These are phyloP conservation scores for Tonatia bakeri DNA, from an alignment of 2,113 vertebrate genomes.

Conservation along the genomic window DNA sequence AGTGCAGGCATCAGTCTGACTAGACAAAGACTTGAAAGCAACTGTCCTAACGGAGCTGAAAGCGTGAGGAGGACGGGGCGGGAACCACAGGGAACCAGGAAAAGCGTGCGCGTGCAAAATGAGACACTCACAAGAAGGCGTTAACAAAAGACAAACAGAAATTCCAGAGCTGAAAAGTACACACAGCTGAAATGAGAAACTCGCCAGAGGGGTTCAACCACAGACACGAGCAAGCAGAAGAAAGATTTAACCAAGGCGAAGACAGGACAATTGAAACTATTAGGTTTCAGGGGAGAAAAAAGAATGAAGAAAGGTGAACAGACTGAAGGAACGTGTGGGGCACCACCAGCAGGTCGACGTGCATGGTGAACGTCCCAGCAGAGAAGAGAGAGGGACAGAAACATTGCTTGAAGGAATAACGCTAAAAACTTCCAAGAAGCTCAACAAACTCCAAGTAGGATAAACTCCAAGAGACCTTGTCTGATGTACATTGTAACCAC, in stretches of 20 bases:
- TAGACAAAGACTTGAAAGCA: neutral
- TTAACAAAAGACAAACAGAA: neutral
- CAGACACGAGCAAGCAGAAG: neutral
- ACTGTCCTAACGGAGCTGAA: no score
- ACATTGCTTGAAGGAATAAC: neutral
- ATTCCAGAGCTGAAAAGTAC: neutral
- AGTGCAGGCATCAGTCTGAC: no score
- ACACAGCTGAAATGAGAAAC: no score
- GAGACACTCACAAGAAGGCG: neutral
- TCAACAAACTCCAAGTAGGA: neutral
- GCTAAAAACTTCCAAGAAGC: neutral
- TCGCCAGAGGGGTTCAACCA: neutral
- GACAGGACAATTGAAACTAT: no score
- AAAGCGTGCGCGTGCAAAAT: accelerated
- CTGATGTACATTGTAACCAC: neutral
- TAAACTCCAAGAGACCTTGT: neutral
- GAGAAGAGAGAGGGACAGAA: neutral
- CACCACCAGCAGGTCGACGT: accelerated
- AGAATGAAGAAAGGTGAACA: accelerated
- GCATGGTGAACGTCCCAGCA: neutral
- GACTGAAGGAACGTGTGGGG: neutral
- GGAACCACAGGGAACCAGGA: neutral
- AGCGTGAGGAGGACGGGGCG: neutral
- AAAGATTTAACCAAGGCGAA: neutral
- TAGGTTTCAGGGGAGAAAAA: neutral